Percentiles rank a stretch among this genome's conserved stretches.
Evolutionary conservation across 30 jellyfish, hydroid and myxozoan genomes (phyloP).

Genomic region (Aurelia sp.): DNA sequence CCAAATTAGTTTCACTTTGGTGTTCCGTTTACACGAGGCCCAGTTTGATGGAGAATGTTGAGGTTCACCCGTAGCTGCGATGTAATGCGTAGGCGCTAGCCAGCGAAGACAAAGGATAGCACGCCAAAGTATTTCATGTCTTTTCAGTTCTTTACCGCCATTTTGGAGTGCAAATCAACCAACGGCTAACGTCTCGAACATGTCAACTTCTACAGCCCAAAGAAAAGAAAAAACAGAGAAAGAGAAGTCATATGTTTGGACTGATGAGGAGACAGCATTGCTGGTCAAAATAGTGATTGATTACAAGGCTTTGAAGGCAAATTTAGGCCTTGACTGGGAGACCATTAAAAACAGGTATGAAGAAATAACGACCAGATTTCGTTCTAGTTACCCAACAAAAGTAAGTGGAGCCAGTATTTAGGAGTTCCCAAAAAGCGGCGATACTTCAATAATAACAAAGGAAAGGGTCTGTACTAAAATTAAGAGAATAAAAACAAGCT

Average conservation of each 20-base stretch:
- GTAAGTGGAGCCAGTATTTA: neutral
- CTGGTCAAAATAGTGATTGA: slow-evolving; percentile 2
- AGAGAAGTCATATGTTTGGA: slow-evolving; percentile 21
- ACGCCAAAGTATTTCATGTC: too few species aligned
- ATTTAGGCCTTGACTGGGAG: slow-evolving; percentile 43
- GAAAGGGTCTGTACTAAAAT: slow-evolving; percentile 25
- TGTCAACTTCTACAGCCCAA: neutral
- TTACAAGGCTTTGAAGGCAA: slow-evolving; percentile 13
- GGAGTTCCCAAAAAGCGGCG: slow-evolving; percentile 15
- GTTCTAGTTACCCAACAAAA: slow-evolving; percentile 1
- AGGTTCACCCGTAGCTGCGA: too few species aligned
- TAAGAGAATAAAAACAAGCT: slow-evolving; percentile 12
- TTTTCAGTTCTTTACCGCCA: too few species aligned
- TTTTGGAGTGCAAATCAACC: too few species aligned
- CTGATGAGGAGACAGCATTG: slow-evolving; percentile 50
- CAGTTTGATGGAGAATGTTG: too few species aligned
- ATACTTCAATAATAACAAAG: slow-evolving; percentile 8
- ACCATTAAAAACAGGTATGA: slow-evolving; percentile 13
- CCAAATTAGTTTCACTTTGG: neutral
- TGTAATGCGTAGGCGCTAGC: too few species aligned
- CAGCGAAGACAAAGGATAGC: too few species aligned
- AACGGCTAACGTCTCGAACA: too few species aligned
- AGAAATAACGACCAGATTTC: neutral
- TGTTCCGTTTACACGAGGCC: neutral
- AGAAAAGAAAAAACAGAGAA: neutral